Base-by-base conservation (phyloP, 2,888 invertebrate genomes). In the Eubasilissa splendida region DNA sequence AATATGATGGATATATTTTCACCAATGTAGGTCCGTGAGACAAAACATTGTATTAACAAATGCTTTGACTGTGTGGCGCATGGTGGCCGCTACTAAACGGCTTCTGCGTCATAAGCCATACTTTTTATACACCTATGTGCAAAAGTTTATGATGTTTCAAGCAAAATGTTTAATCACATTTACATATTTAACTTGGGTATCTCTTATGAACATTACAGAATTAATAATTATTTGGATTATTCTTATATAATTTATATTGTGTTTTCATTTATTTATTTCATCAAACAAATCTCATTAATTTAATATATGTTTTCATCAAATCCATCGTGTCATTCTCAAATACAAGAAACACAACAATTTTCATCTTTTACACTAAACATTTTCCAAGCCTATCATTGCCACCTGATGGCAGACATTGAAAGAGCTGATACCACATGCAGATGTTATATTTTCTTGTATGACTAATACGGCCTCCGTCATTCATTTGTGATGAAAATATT, bases 331-430 rank as follows among this genome's bases (percentile, higher is more conserved):
- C 42, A 42, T 42, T 42, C 42, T 53, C 31, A 33, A 58, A 70
- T 53, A 70, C 70, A 70, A 7, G 9, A 22, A 52, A 70, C 53
- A 54, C 53, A 53, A 54, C 52, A 52, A 70, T 70, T 54, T 58
- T 73, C 42, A 73, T 50, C 33, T 33, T 31, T 31, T n/a, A 80
- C 80, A 80, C 80, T 80, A 58, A 74, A 80, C 80, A 80, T 80
- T 80, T 80, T 80, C 80, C 74, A 58, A 73, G 65, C 60, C 22
- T 58, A 59, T 59, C 50, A n/a, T 63, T 75, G 60, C 60, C 60
- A 75, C 53, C 59, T 75, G 7, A 50, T 75, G 52, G 52, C 50
- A 10, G 59, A 60, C 59, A 11, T 33, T 58, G 22, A 12, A 71
- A 31, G 14, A 10, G 54, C 53, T 31, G 71, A 71, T 71, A 53